phyloP scores from a whole-genome alignment of 2,888 invertebrate genomes.

The Eupithecia subfuscata region DNA sequence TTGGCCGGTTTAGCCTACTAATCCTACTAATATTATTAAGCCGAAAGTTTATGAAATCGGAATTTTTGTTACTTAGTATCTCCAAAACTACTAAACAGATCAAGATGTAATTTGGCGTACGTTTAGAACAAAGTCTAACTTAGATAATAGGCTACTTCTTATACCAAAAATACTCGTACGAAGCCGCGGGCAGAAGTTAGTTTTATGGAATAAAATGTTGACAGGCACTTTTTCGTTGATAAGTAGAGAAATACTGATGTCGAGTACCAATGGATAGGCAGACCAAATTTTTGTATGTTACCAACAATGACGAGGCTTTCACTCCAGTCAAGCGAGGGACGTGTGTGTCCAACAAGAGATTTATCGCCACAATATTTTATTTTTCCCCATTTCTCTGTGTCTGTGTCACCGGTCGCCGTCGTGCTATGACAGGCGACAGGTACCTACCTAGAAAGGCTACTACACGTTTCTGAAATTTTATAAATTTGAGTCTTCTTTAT shows the following conservation, averaged over 20 bases:
- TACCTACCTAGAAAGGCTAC: conserved; percentile 17
- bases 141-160: too few relatives aligned
- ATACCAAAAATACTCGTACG: too few relatives aligned
- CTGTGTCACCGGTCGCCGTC: conserved; percentile 29
- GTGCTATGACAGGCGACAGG: conserved; percentile 27
- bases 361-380: conserved; percentile 43
- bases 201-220: not conserved
- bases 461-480: not conserved
- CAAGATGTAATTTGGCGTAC: too few relatives aligned
- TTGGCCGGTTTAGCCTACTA: too few relatives aligned
- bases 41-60: too few relatives aligned
- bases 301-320: conserved; percentile 40
- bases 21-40: too few relatives aligned
- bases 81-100: too few relatives aligned
- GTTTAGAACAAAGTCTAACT: too few relatives aligned
- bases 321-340: conserved; percentile 42
- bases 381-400: conserved; percentile 37
- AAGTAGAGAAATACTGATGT: not conserved
- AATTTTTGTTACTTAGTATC: too few relatives aligned
- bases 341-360: conserved; percentile 41
- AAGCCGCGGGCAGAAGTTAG: too few relatives aligned
- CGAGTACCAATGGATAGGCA: not conserved
- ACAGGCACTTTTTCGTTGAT: not conserved
- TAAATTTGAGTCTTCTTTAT: not conserved
- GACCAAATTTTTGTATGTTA: conserved; percentile 19